Conservation (phyloP, 2,797 vertebrate species). For the Mastacembelus armatus region DNA sequence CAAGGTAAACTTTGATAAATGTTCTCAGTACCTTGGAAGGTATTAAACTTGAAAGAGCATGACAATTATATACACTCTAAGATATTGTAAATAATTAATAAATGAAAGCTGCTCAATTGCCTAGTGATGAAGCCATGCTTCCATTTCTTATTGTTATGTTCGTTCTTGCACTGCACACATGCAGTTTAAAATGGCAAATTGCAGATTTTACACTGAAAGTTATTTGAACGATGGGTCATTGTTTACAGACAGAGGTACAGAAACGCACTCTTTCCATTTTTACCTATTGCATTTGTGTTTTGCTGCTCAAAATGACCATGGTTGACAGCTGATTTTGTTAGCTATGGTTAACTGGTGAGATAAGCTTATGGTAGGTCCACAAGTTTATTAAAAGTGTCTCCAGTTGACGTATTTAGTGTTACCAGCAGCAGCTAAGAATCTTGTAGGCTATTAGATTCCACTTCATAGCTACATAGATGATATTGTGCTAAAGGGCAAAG, state of each 20-base stretch:
- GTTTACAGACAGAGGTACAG: neutral
- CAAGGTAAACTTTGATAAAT: neutral
- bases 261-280: neutral
- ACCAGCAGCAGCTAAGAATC: neutral
- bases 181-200: neutral
- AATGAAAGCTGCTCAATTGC: slow-evolving; percentile 11
- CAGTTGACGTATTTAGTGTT: neutral
- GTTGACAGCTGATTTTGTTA: neutral
- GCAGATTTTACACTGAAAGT: neutral
- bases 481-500: neutral
- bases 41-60: neutral
- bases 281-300: neutral
- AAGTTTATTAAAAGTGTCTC: neutral
- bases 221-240: neutral
- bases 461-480: too few relatives aligned
- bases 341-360: neutral
- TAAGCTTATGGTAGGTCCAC: neutral
- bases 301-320: neutral
- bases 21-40: neutral
- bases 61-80: neutral
- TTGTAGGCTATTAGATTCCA: neutral
- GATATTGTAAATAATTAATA: slow-evolving; percentile 15
- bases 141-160: neutral
- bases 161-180: neutral
- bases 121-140: fast-evolving